These are phyloP conservation scores for Lissocephala sabroskyi DNA, from an alignment of 2,888 invertebrate genomes.

Conservation along the genomic window DNA sequence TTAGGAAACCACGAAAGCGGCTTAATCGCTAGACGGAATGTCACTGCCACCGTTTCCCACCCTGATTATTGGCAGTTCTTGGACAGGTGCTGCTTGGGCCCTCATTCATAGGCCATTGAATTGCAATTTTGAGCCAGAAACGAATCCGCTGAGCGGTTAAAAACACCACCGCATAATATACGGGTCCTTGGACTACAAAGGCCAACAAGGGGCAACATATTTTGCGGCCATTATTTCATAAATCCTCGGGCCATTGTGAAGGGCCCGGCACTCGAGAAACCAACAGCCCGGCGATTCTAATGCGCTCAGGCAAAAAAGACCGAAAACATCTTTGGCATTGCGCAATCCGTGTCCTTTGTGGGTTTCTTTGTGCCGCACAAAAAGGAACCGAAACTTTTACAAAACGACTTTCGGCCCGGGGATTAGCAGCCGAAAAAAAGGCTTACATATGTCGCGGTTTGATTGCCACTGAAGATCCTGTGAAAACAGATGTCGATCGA, in stretches of 20 bases:
- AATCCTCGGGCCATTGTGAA: slow-evolving; percentile 35
- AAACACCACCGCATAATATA: slow-evolving; percentile 24
- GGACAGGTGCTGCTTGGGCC: slow-evolving; percentile 2
- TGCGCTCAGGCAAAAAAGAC: slow-evolving; percentile 59
- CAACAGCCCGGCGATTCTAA: slow-evolving; percentile 43
- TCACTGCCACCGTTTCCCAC: no score
- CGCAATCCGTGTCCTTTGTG: slow-evolving; percentile 13
- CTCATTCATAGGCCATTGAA: slow-evolving; percentile 28
- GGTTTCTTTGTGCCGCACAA: neutral
- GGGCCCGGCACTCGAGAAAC: neutral
- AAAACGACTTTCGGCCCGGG: neutral
- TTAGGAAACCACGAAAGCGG: no score
- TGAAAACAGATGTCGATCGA: slow-evolving; percentile 17
- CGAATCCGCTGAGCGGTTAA: slow-evolving; percentile 34
- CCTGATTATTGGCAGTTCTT: neutral
- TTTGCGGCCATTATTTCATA: slow-evolving; percentile 48
- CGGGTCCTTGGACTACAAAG: slow-evolving; percentile 1
- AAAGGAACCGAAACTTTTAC: neutral
- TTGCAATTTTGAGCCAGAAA: slow-evolving; percentile 34
- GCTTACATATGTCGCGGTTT: slow-evolving; percentile 56
- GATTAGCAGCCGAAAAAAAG: slow-evolving; percentile 23
- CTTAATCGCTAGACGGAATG: no score
- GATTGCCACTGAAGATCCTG: slow-evolving; percentile 24
- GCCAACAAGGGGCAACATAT: slow-evolving; percentile 37
- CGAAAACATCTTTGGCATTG: slow-evolving; percentile 16